A percentile compares a stretch with the other conserved stretches of the same genome.
phyloP scores from a whole-genome alignment of 1,140 invertebrate species.

The Coboldia fuscipes region DNA sequence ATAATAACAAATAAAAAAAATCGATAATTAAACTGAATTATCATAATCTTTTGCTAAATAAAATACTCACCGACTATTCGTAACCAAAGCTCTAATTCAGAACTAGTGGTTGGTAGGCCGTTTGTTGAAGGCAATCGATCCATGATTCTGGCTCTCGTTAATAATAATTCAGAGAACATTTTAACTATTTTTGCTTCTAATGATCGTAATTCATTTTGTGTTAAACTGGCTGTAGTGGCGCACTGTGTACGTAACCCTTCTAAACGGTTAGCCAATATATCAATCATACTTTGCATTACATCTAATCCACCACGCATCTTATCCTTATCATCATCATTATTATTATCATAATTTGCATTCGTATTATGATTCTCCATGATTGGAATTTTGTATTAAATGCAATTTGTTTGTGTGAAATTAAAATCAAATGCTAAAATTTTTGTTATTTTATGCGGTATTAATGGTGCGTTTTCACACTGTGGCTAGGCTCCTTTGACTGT shows the following conservation, averaged over 20 bases:
- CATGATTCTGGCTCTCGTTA: constrained; percentile 56
- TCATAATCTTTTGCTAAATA: background rate
- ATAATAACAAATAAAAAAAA: background rate
- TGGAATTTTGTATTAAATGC: too few relatives aligned
- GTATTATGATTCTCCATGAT: too few relatives aligned
- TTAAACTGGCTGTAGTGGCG: constrained; percentile 74
- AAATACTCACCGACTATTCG: constrained; percentile 56
- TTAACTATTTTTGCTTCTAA: constrained; percentile 88
- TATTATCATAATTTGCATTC: too few relatives aligned
- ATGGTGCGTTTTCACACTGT: too few relatives aligned
- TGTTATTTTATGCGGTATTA: too few relatives aligned
- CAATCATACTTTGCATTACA: constrained; percentile 80
- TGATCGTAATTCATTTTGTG: constrained; percentile 84
- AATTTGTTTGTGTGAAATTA: too few relatives aligned
- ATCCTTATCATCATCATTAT: background rate
- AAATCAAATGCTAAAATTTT: too few relatives aligned
- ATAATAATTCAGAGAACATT: constrained; percentile 73
- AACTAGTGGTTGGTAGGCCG: constrained; percentile 42
- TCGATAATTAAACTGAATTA: background rate
- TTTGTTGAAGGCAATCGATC: constrained; percentile 26
- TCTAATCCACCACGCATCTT: constrained; percentile 14
- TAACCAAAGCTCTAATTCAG: constrained; percentile 60
- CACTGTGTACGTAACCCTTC: constrained; percentile 81
- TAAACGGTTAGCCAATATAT: constrained; percentile 77
- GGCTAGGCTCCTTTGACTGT: too few relatives aligned